Conservation (phyloP, 1,140 invertebrate genomes). For the Zaprionus taronus region DNA sequence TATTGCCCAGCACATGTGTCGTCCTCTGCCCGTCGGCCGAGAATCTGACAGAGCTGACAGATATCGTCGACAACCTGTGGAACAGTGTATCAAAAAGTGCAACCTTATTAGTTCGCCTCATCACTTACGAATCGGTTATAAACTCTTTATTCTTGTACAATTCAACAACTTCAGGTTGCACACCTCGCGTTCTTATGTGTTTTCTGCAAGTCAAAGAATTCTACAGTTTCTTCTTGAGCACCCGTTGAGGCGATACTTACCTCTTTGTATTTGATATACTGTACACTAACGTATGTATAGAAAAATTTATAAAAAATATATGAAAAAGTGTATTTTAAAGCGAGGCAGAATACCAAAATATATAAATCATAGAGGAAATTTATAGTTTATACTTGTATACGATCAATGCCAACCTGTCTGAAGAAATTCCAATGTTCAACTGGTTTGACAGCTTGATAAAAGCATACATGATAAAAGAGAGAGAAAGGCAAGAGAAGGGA, state of each 20-base stretch:
- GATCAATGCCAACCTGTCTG: not conserved
- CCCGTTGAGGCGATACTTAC: not conserved
- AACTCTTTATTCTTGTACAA: constrained; percentile 30
- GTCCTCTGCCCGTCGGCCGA: constrained; percentile 8
- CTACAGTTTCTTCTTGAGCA: too few species aligned
- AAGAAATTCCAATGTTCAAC: not conserved
- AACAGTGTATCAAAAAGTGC: not conserved
- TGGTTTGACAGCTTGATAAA: not conserved
- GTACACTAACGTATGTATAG: not conserved
- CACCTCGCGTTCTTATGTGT: not conserved
- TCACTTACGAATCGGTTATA: constrained; percentile 47
- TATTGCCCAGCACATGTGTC: not conserved
- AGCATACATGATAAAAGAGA: not conserved
- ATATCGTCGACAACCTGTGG: constrained; percentile 4
- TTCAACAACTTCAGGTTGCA: not conserved
- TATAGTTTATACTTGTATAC: not conserved
- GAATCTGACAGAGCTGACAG: constrained; percentile 25
- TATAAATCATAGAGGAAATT: not conserved
- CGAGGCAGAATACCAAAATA: constrained; percentile 4
- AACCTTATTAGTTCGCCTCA: not conserved
- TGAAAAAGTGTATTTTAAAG: not conserved
- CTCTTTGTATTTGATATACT: not conserved
- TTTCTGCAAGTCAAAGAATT: not conserved
- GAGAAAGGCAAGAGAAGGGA: too few species aligned
- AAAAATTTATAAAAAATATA: not conserved